Percentiles rank a stretch among this genome's conserved stretches.
Conservation (phyloP, 2,888 invertebrate species). For the Drosophila paracracens region DNA sequence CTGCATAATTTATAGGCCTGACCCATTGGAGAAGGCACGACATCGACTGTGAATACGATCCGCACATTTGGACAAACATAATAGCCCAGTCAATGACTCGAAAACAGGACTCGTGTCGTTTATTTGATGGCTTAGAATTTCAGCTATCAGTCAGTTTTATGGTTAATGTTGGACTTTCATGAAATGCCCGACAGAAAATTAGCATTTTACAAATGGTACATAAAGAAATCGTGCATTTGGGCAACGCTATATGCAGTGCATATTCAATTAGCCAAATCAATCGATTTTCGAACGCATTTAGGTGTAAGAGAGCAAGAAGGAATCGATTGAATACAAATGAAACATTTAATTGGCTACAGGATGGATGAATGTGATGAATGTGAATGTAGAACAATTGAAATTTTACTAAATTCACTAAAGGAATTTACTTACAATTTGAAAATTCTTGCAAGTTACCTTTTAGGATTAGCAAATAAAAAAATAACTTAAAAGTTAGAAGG, state of each 20-base stretch:
- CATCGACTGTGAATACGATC: slow-evolving; percentile 15
- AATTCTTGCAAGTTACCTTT: background rate
- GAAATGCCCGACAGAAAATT: slow-evolving; percentile 52
- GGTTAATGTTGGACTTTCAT: slow-evolving; percentile 42
- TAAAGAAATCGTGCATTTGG: slow-evolving; percentile 61
- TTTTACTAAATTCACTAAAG: background rate
- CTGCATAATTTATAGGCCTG: slow-evolving; percentile 37
- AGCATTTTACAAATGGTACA: slow-evolving; percentile 63
- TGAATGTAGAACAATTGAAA: slow-evolving; percentile 19
- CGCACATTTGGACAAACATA: slow-evolving; percentile 32
- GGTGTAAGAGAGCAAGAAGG: slow-evolving; percentile 49
- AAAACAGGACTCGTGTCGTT: slow-evolving; percentile 74
- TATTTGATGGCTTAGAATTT: slow-evolving; percentile 67
- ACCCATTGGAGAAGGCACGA: slow-evolving; percentile 42
- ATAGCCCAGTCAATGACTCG: slow-evolving; percentile 66
- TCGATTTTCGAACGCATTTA: slow-evolving; percentile 38
- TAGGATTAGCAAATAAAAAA: no score
- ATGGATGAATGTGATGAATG: slow-evolving; percentile 18
- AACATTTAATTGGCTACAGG: slow-evolving; percentile 36
- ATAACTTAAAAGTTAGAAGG: background rate
- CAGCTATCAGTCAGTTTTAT: slow-evolving; percentile 60
- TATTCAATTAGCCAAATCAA: slow-evolving; percentile 65
- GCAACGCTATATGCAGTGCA: slow-evolving; percentile 56
- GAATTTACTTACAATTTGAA: fast-evolving
- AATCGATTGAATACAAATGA: slow-evolving; percentile 62